Conservation (phyloP, 2,113 vertebrate species). For the Cathartes aura region DNA sequence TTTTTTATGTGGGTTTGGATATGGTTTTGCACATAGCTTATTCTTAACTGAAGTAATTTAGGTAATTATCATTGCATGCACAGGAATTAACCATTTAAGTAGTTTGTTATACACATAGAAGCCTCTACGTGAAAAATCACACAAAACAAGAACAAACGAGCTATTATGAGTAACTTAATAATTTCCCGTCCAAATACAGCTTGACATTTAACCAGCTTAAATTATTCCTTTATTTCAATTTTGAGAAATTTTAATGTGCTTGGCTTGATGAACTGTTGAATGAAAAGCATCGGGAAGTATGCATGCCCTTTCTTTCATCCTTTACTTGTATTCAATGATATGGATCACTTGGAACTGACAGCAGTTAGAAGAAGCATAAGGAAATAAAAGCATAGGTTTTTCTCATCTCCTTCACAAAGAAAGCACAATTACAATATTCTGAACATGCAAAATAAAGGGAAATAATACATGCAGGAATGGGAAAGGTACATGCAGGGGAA, state of each 20-base stretch:
- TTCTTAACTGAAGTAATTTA: constrained; percentile 49
- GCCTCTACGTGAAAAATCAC: constrained; percentile 10
- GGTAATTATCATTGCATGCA: constrained; percentile 19
- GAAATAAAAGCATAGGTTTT: neutral
- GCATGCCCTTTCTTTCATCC: neutral
- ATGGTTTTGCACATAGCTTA: neutral
- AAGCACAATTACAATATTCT: neutral
- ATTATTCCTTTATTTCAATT: constrained; percentile 23
- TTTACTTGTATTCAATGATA: neutral
- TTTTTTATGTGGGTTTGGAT: constrained; percentile 24
- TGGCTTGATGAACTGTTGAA: neutral
- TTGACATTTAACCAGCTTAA: constrained; percentile 33
- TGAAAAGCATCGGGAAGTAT: constrained; percentile 10
- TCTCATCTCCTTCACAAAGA: neutral
- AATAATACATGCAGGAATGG: neutral
- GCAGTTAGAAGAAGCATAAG: neutral
- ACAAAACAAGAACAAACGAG: constrained; percentile 9
- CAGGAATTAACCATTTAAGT: constrained; percentile 35
- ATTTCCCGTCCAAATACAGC: neutral
- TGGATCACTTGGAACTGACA: neutral
- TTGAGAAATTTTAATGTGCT: neutral
- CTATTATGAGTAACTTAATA: constrained; percentile 12
- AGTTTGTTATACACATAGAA: neutral
- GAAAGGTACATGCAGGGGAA: neutral
- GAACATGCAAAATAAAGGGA: neutral